Evolutionary conservation across 2,888 invertebrate species (phyloP), one percentile per base, ranked within the genome.

Genomic region (Acronicta leporina): DNA sequence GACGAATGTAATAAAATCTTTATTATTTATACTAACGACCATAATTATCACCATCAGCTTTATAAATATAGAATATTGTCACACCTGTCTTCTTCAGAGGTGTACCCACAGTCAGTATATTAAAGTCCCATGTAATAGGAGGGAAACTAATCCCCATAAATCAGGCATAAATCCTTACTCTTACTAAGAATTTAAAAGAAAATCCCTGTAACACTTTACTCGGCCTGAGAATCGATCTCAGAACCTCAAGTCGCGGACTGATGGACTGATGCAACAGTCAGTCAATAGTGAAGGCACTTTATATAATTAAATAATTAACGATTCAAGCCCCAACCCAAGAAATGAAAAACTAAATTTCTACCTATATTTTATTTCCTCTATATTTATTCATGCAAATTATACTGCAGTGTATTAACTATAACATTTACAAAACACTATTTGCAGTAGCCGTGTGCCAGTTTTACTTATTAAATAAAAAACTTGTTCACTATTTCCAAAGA

Each of bases 391-490:
- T 65, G 61, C 42, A 73, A 75, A 75, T 70, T 55, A 63, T 27
- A 71, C 47, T 75, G 63, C 68, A 77, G 44, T 25, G 16, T 50
- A 65, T 63, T 60, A 68, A 57, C 51, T 48, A 48, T 25, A 57
- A 53, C 49, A 68, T 68, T 64, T 63, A 75, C 30, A 27, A 55
- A 61, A 64, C 50, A 42, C 63, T 63, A 50, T 73, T 72, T 62
- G 64, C 72, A 72, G 61, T 53, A 65, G 58, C 54, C 66, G 55
- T 73, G 77, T 74, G 67, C 80, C 52, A 74, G 69, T 79, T 80
- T 73, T 56, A 62, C 59, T 76, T 79, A 81, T 73, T 80, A 66
- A 76, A 80, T 80, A 81, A 79, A 81, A 74, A 81, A 77, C 69
- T 66, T 66, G 59, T 68, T 74, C 63, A 74, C 64, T 66, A 79